Evolutionary conservation across 1,140 invertebrate genomes (phyloP).

Genomic region (Drosophila ficusphila): DNA sequence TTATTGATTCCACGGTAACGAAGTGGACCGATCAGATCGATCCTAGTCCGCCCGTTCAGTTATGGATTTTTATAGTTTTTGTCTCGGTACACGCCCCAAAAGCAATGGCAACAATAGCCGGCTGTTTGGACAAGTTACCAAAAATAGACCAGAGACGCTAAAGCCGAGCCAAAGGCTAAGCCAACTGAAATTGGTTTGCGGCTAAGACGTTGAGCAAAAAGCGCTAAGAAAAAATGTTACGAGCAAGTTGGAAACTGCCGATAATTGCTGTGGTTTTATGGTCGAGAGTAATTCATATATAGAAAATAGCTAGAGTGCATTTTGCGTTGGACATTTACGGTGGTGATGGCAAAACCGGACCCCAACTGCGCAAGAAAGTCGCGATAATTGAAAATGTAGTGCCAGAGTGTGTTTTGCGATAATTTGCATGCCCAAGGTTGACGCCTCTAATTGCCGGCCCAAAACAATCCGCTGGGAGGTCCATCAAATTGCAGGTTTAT

Average conservation of each 20-base stretch:
- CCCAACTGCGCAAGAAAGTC: slow-evolving; percentile 1
- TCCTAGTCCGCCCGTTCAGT: slow-evolving; percentile 46
- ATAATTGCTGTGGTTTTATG: slow-evolving; percentile 56
- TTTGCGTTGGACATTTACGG: slow-evolving; percentile 61
- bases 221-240: slow-evolving; percentile 24
- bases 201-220: slow-evolving; percentile 9
- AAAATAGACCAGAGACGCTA: slow-evolving; percentile 66
- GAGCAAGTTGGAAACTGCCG: slow-evolving; percentile 44
- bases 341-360: slow-evolving; percentile 15
- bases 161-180: slow-evolving; percentile 29
- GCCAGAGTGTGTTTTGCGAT: slow-evolving; percentile 8
- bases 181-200: slow-evolving; percentile 17
- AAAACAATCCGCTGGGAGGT: neutral
- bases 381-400: slow-evolving; percentile 29
- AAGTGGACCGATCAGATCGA: neutral
- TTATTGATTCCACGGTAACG: slow-evolving; percentile 17
- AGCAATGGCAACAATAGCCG: slow-evolving; percentile 49
- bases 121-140: slow-evolving; percentile 77
- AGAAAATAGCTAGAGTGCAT: slow-evolving; percentile 44
- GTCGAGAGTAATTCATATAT: slow-evolving; percentile 48
- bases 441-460: slow-evolving; percentile 8
- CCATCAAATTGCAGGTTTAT: slow-evolving; percentile 64
- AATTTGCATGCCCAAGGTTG: slow-evolving; percentile 43
- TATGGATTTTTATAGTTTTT: slow-evolving; percentile 58
- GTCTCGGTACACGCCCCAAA: slow-evolving; percentile 60